These are phyloP conservation scores for Stichopus horrens DNA, from an alignment of 53 echinoderm and acorn worm genomes.

Conservation along the genomic window DNA sequence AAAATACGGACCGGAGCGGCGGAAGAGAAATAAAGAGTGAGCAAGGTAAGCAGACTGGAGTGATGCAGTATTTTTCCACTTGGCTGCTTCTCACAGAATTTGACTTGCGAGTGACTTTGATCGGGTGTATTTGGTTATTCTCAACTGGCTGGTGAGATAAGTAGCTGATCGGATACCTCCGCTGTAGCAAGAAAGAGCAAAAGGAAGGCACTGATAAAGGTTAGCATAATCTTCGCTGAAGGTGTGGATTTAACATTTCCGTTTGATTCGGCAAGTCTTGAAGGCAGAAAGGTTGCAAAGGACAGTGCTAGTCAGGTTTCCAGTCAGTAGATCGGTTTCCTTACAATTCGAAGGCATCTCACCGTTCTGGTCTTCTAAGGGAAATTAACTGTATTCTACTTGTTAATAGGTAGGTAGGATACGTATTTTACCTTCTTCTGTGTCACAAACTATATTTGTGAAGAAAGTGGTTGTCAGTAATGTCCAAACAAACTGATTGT, in stretches of 20 bases:
- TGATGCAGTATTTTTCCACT: conserved; percentile 42
- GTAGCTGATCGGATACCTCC: conserved; percentile 37
- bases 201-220: conserved; percentile 8
- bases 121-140: conserved; percentile 42
- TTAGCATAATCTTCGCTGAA: conserved; percentile 43
- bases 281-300: not conserved
- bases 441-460: too few relatives aligned
- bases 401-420: too few relatives aligned
- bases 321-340: too few relatives aligned
- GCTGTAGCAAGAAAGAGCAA: conserved; percentile 16
- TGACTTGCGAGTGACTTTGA: conserved; percentile 17
- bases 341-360: too few relatives aligned
- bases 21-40: not conserved
- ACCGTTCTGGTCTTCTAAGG: too few relatives aligned
- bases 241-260: conserved; percentile 47
- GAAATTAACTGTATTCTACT: too few relatives aligned
- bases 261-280: conserved; percentile 28
- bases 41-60: conserved; percentile 7
- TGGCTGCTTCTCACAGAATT: conserved; percentile 35
- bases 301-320: not conserved
- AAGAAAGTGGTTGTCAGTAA: too few relatives aligned
- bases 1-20: not conserved
- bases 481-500: too few relatives aligned
- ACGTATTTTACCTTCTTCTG: too few relatives aligned
- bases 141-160: conserved; percentile 30